A percentile compares a stretch with the other conserved stretches of the same genome.
phyloP scores from a whole-genome alignment of 2,113 vertebrate species.

The Alethe diademata region DNA sequence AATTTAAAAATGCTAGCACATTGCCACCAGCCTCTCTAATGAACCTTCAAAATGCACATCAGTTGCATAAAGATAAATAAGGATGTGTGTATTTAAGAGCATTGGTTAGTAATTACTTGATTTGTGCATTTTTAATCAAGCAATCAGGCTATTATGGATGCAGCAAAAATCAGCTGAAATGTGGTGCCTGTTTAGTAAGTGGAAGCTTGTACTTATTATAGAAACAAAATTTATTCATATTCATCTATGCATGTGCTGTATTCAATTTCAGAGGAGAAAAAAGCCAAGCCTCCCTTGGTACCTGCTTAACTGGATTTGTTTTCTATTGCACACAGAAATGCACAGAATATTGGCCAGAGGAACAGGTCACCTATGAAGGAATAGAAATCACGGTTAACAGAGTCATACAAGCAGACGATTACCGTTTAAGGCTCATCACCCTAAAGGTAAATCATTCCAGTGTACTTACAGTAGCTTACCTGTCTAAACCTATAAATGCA shows the following conservation, averaged over 20 bases:
- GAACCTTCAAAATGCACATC: not conserved
- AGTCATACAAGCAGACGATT: conserved; percentile 93
- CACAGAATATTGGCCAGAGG: conserved; percentile 97
- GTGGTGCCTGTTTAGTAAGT: not conserved
- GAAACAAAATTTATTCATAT: conserved; percentile 9
- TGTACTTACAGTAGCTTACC: not conserved
- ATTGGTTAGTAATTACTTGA: conserved; percentile 14
- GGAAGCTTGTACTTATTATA: conserved; percentile 12
- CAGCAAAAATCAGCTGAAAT: conserved; percentile 21
- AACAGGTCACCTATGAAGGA: conserved; percentile 86
- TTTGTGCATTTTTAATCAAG: conserved; percentile 18
- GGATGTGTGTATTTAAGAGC: not conserved
- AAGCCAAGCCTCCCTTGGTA: not conserved
- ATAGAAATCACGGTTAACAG: conserved; percentile 87
- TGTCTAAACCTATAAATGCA: not conserved
- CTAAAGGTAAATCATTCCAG: conserved; percentile 82
- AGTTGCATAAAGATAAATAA: not conserved
- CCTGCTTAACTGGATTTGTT: conserved; percentile 46
- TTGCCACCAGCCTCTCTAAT: not conserved
- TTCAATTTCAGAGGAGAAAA: not conserved
- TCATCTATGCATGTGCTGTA: not conserved
- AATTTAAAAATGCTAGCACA: not conserved
- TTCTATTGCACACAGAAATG: conserved; percentile 86
- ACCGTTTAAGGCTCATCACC: conserved; percentile 92
- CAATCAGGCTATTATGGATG: not conserved